These are phyloP conservation scores for Nephrocerus scutellatus DNA, from an alignment of 2,888 invertebrate genomes.

Conservation along the genomic window DNA sequence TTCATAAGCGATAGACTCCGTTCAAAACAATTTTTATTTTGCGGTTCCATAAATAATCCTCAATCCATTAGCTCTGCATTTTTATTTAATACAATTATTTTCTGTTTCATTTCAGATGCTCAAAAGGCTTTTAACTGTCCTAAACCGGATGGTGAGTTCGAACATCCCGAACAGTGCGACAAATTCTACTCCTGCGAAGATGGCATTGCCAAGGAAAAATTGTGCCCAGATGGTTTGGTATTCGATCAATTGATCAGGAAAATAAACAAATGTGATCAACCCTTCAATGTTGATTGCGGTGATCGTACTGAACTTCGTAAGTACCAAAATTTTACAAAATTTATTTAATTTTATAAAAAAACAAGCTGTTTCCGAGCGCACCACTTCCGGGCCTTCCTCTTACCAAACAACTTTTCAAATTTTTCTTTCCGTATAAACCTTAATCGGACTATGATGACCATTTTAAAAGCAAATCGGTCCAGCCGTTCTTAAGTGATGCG, in stretches of 20 bases:
- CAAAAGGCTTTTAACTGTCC: conserved; percentile 65
- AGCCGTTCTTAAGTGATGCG: too few relatives aligned
- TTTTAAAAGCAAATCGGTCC: too few relatives aligned
- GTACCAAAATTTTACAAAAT: conserved; percentile 47
- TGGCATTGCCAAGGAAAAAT: conserved; percentile 62
- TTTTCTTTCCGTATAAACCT: too few relatives aligned
- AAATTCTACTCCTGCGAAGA: conserved; percentile 76
- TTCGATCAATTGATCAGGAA: conserved; percentile 80
- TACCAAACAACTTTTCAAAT: too few relatives aligned
- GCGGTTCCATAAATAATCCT: too few relatives aligned
- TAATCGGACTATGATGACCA: too few relatives aligned
- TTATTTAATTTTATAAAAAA: neutral
- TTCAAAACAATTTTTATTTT: too few relatives aligned
- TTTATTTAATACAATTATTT: too few relatives aligned
- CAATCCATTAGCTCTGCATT: too few relatives aligned
- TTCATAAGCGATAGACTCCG: too few relatives aligned
- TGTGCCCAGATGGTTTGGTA: conserved; percentile 83
- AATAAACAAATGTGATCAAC: conserved; percentile 86
- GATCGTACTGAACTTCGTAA: conserved; percentile 83
- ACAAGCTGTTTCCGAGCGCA: too few relatives aligned
- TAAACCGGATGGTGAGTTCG: conserved; percentile 71
- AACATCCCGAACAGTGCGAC: conserved; percentile 75
- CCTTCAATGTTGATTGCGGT: conserved; percentile 86
- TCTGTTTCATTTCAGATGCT: conserved; percentile 29
- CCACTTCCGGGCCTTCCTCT: too few relatives aligned